Evolutionary conservation across 2,113 vertebrate genomes (phyloP).

Genomic region (Corythaeola cristata): DNA sequence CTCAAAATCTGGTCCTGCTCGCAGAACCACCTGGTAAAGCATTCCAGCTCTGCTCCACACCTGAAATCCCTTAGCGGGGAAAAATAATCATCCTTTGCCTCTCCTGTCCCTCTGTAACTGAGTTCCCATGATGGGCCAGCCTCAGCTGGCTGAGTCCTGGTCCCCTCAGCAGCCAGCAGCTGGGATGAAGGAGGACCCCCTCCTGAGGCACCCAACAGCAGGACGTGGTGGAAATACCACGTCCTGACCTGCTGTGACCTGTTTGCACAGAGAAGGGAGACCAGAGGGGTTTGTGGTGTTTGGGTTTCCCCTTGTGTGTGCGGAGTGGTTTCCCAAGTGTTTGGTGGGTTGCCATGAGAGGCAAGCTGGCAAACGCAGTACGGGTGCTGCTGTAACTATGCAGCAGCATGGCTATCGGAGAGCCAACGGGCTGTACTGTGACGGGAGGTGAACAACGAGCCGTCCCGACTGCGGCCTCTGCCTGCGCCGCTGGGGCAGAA

Average conservation of each 20-base stretch:
- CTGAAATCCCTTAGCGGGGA: background rate
- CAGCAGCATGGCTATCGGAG: background rate
- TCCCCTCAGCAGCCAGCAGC: accelerated
- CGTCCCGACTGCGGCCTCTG: background rate
- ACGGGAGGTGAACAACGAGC: background rate
- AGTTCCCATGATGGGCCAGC: background rate
- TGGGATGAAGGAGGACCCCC: background rate
- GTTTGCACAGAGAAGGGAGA: background rate
- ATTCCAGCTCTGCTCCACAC: background rate
- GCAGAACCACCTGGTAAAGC: background rate
- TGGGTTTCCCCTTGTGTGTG: background rate
- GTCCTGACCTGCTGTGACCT: background rate
- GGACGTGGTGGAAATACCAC: background rate
- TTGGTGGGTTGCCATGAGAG: background rate
- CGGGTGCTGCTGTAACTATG: background rate
- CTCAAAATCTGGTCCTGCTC: background rate
- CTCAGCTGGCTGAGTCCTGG: background rate
- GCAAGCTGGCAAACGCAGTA: background rate
- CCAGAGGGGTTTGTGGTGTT: background rate
- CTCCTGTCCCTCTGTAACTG: background rate
- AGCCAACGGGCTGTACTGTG: background rate
- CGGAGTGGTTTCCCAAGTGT: background rate
- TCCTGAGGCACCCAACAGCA: background rate
- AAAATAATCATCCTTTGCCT: background rate
- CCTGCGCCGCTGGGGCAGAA: background rate